phyloP scores from a whole-genome alignment of 2,888 invertebrate species.

The Meiosimyza decipiens region DNA sequence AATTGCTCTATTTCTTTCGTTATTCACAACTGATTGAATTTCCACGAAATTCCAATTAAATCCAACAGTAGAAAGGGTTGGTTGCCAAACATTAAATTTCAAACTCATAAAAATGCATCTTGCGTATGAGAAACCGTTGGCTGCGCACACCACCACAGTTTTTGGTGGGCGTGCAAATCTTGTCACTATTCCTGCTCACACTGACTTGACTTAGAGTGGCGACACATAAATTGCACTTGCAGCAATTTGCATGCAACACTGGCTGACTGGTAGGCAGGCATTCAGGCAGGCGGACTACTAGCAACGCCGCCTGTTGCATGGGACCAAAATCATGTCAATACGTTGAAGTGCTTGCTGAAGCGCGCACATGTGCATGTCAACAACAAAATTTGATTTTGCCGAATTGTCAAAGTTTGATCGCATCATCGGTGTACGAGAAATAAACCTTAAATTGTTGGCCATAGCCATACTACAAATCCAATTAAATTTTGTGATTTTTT shows the following conservation, averaged over 20 bases:
- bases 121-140: background rate
- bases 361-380: constrained; percentile 31
- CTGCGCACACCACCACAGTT: too few species aligned
- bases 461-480: too few species aligned
- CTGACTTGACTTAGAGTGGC: background rate
- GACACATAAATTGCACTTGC: constrained; percentile 12
- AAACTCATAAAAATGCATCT: background rate
- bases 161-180: too few species aligned
- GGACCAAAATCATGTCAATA: constrained; percentile 1
- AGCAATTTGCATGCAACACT: constrained; percentile 28
- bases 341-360: background rate
- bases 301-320: background rate
- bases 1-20: too few species aligned
- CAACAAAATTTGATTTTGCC: constrained; percentile 22
- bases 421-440: background rate
- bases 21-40: constrained; percentile 13
- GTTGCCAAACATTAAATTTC: background rate
- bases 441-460: too few species aligned
- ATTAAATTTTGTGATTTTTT: too few species aligned
- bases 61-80: background rate
- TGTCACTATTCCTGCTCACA: background rate
- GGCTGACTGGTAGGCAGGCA: background rate
- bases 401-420: constrained; percentile 25
- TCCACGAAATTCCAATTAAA: constrained; percentile 31
- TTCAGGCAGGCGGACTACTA: background rate